Base-by-base conservation (phyloP, 2,888 invertebrate species). In the Flexamia atlantica region DNA sequence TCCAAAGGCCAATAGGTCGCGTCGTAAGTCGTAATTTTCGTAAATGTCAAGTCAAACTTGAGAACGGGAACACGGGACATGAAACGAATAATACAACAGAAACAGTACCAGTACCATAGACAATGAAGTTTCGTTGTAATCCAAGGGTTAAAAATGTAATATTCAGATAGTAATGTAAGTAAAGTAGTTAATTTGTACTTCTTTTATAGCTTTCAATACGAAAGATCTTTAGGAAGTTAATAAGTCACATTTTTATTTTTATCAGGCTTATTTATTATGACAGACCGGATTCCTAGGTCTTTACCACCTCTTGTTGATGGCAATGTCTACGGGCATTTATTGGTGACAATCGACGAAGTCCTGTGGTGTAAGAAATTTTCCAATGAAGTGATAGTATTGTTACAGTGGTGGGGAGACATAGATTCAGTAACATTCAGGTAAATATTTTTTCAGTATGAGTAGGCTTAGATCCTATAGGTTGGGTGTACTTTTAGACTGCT, bases 381-480 rank as follows among this genome's bases (percentile, higher is more conserved):
- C 12, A 89, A 88, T 32, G 88, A 89, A 85, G 88, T 90, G 81
- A 87, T 86, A 28, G 88, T 90, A 40, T 87, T 89, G 12, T 88
- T 88, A 70, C 88, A 88, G 82, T 90, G 90, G 90, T 90, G 90
- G 90, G 90, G 90, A 83, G 90, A 90, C 85, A 87, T 86, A 28
- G 88, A 89, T 82, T 88, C 88, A 85, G 88, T 88, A 81, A 87
- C 88, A 83, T 90, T 90, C 86, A 89, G 89, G 90, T 90, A 86
- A 87, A 80, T 68, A 30, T 30, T 2, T 28, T 3, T 7, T 5
- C 3, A 86, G 80, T 74, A 57, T 53, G 53, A 2, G 4, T 60
- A 23, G 25, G 28, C 50, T 80, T 72, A 76, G n/a, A n/a, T n/a
- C n/a, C n/a, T n/a, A n/a, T n/a, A n/a, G n/a, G n/a, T n/a, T n/a